Evolutionary conservation across 2,113 vertebrate species (phyloP), one percentile per base, ranked within the genome.

Genomic region (Leptobrachium ailaonicum): DNA sequence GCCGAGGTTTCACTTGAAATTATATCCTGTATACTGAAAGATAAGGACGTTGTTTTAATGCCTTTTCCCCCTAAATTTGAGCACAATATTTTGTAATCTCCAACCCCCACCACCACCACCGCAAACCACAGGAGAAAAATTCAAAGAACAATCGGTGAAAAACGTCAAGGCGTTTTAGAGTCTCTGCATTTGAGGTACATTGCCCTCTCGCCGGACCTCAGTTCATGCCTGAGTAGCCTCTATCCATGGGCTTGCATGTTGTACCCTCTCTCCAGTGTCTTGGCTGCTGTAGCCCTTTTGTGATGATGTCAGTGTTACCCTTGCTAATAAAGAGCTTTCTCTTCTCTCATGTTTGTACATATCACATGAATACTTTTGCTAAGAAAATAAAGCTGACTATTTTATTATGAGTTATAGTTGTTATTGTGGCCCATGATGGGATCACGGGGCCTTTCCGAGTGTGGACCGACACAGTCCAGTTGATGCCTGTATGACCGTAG

Each of bases 371-470:
- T 80, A 80, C 71, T 80, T 80, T 80, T 80, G 78, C 78, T 74
- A 80, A 80, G 71, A 60, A 80, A 80, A 80, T 80, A 80, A 80
- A 80, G 71, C 71, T 73, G 72, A 80, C 78, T 80, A 80, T 80
- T 80, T 80, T 80, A 80, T 80, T 80, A 80, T 58, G 78, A 80
- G 71, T 80, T 80, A 80, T 80, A 71, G 71, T 80, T 80, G 78
- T 80, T 80, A 80, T 80, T 68, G 73, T 73, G 78, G 78, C 78
- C 78, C 71, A 9, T 56, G 13, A 47, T 54, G 13, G 43, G 42
- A 42, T 73, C 20, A 44, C 56, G 71, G 20, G 78, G 78, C 78
- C 78, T 60, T 32, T 60, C 56, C 1, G 56, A 60, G 56, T 10
- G 13, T 58, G 5, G 3, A 58, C 2, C 10, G 13, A 58, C 10